phyloP scores from a whole-genome alignment of 1,140 invertebrate genomes.

The Globodera rostochiensis region DNA sequence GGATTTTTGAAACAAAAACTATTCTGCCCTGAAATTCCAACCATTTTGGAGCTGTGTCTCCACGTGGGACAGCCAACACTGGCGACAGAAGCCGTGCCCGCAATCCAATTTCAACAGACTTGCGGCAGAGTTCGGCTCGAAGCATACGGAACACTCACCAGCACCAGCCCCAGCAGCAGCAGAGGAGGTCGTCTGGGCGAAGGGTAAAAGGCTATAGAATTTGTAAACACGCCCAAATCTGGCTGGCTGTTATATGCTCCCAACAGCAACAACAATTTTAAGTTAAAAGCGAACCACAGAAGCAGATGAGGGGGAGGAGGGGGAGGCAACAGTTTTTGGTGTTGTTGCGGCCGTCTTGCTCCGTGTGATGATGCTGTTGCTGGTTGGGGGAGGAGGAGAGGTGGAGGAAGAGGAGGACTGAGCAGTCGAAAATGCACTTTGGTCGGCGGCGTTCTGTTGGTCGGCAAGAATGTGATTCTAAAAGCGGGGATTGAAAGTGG shows the following conservation, averaged over 20 bases:
- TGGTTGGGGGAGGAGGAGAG: neutral
- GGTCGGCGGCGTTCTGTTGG: neutral
- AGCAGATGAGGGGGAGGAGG: neutral
- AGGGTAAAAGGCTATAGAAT: neutral
- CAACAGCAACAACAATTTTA: too few relatives aligned
- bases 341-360: neutral
- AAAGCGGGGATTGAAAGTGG: neutral
- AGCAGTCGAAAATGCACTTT: neutral
- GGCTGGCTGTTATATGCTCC: too few relatives aligned
- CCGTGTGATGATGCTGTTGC: neutral
- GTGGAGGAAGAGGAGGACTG: neutral
- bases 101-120: constrained; percentile 41
- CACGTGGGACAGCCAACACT: constrained; percentile 46
- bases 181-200: neutral
- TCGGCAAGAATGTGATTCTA: constrained; percentile 23
- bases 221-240: neutral
- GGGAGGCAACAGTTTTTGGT: neutral
- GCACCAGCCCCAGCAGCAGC: too few relatives aligned
- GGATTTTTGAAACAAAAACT: too few relatives aligned
- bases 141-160: constrained; percentile 46
- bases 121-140: constrained; percentile 30
- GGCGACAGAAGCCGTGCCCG: constrained; percentile 45
- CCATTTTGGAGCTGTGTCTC: constrained; percentile 46
- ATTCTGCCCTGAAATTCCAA: neutral
- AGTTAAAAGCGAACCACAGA: neutral